Evolutionary conservation across 1,140 invertebrate genomes (phyloP).

Genomic region (Tenebrio molitor): DNA sequence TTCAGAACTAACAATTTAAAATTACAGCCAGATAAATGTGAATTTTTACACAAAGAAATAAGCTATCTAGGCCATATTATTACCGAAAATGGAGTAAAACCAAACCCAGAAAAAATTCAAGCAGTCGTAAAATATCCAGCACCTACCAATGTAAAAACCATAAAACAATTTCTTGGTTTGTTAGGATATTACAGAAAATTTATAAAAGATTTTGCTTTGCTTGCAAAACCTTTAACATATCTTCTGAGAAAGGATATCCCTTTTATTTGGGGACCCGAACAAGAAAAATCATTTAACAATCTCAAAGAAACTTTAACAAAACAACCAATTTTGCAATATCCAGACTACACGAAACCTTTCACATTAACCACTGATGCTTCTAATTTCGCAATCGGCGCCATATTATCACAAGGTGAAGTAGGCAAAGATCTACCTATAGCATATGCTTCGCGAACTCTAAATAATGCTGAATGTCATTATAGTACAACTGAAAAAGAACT

Average conservation of each 20-base stretch:
- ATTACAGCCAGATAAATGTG: conserved; percentile 65
- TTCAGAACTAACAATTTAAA: conserved; percentile 61
- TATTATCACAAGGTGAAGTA: conserved; percentile 56
- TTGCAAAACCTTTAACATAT: conserved; percentile 50
- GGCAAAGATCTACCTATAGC: conserved; percentile 53
- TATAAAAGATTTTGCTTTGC: conserved; percentile 50
- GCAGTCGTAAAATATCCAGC: conserved; percentile 50
- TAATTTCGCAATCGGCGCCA: conserved; percentile 62
- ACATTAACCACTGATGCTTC: conserved; percentile 63
- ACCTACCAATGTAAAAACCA: conserved; percentile 55
- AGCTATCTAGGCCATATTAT: conserved; percentile 55
- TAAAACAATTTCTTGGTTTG: conserved; percentile 68
- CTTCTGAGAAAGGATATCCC: conserved; percentile 45
- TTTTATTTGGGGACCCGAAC: conserved; percentile 33
- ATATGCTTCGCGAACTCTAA: conserved; percentile 57
- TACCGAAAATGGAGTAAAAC: conserved; percentile 47
- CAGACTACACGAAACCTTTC: conserved; percentile 62
- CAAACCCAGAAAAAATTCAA: conserved; percentile 51
- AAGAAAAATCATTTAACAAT: conserved; percentile 63
- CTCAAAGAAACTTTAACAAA: conserved; percentile 64
- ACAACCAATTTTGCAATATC: conserved; percentile 64
- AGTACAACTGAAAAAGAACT: conserved; percentile 68
- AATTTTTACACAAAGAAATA: conserved; percentile 51
- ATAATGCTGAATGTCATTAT: conserved; percentile 56
- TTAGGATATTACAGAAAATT: conserved; percentile 54